A percentile compares a stretch with the other conserved stretches of the same genome.
Evolutionary conservation across 1,140 invertebrate species (phyloP).

Genomic region (Cepaea nemoralis): DNA sequence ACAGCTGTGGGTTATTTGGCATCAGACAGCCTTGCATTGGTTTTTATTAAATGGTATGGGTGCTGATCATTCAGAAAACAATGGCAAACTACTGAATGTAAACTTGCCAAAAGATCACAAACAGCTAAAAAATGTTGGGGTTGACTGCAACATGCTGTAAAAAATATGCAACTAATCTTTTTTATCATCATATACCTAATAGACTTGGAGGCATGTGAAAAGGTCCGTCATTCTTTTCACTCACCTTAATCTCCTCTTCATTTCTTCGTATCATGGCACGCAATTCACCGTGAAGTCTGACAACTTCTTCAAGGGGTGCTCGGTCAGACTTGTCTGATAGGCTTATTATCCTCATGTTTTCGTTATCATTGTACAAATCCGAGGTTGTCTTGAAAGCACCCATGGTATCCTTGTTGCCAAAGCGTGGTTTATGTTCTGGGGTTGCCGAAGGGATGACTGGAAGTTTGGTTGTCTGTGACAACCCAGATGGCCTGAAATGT

Average conservation of each 20-base stretch:
- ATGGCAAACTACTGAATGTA: too few relatives aligned
- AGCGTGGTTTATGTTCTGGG: conserved; percentile 43
- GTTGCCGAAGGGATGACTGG: conserved; percentile 60
- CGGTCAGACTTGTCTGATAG: conserved; percentile 71
- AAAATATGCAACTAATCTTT: too few relatives aligned
- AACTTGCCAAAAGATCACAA: too few relatives aligned
- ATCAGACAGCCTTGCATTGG: too few relatives aligned
- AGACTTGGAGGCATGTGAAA: too few relatives aligned
- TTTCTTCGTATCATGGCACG: conserved; percentile 58
- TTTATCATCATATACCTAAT: too few relatives aligned
- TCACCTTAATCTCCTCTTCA: conserved; percentile 56
- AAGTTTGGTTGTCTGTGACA: conserved; percentile 52
- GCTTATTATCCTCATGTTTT: conserved; percentile 60
- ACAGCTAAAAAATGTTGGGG: too few relatives aligned
- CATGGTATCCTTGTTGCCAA: conserved; percentile 34
- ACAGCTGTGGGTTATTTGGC: too few relatives aligned
- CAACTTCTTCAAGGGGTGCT: conserved; percentile 70
- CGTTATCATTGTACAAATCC: conserved; percentile 55
- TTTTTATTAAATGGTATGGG: too few relatives aligned
- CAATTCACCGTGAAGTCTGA: conserved; percentile 70
- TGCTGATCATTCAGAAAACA: too few relatives aligned
- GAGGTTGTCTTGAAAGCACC: conserved; percentile 31
- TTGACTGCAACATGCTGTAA: too few relatives aligned
- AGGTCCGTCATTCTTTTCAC: neutral
- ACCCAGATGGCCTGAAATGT: conserved; percentile 4